Evolutionary conservation across 2,113 vertebrate genomes (phyloP), one percentile per base, ranked within the genome.

Genomic region (Notothenia rossii): DNA sequence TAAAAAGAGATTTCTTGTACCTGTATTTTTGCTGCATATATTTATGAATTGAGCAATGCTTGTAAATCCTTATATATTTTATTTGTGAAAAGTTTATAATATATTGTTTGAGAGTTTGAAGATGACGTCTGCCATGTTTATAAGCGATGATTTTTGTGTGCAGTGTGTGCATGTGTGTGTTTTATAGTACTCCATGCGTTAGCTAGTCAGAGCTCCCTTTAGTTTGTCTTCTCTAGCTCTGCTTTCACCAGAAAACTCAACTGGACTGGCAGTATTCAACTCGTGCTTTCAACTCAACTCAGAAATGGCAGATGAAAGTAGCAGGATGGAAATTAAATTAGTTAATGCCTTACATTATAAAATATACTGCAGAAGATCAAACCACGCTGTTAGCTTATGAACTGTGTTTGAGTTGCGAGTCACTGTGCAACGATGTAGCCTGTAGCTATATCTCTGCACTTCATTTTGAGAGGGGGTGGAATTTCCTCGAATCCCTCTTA

Each of bases 11-110:
- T 86, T 85, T 84, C 68, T 78, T 54, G 66, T 77, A 81, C 60
- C 29, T 82, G 84, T 89, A 92, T 91, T 92, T 92, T 90, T 89
- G 72, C 86, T 86, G 89, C 84, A 56, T 83, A 88, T 88, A 88
- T 88, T 88, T 86, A 88, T 86, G 70, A 86, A 79, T 63, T 72
- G 15, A 86, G 58, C 50, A 69, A 75, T 72, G 79, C 77, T 79
- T 69, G 29, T 29, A 20, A 67, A 74, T 74, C 54, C 72, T 74
- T 33, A 33, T 45, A 77, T 65, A n/a, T 75, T 82, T 85, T 80
- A 65, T 77, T 77, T 80, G 25, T 75, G 62, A 78, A 54, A 71
- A 17, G 22, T 75, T 86, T 86, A 14, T 79, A 75, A 79, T 75
- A 76, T 82, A 73, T 77, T 72, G 64, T 82, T 61, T 80, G 29